Evolutionary conservation across 2,113 vertebrate genomes (phyloP).

Genomic region (Gymnobelideus leadbeateri): DNA sequence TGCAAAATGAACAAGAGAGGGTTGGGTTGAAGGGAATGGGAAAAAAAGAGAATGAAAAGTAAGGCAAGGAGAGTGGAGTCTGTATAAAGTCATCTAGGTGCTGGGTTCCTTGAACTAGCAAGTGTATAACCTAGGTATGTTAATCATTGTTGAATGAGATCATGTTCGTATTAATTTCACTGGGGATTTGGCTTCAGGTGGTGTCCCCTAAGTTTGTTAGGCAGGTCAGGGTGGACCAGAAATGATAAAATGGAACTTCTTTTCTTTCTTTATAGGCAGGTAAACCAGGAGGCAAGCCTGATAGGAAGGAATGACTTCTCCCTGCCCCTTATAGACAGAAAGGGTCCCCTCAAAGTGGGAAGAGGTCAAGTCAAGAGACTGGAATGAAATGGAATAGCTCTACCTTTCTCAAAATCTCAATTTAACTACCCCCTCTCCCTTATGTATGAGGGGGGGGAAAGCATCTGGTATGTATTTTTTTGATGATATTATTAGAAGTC

Average conservation of each 20-base stretch:
- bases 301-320: neutral
- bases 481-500: constrained; percentile 20
- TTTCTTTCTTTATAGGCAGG: neutral
- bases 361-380: neutral
- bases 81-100: neutral
- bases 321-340: neutral
- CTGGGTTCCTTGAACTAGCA: neutral
- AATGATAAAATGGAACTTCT: neutral
- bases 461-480: neutral
- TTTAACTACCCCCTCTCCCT: neutral
- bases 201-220: neutral
- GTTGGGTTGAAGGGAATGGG: neutral
- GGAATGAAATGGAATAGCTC: neutral
- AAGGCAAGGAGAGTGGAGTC: neutral
- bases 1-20: neutral
- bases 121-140: neutral
- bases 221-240: neutral
- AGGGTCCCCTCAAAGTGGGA: neutral
- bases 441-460: constrained; percentile 9
- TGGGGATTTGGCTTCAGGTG: neutral
- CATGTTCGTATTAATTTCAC: neutral
- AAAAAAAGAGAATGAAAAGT: neutral
- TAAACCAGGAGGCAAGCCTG: neutral
- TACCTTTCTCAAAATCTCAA: neutral
- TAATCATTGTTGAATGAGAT: neutral